Conservation (phyloP, 1,140 invertebrate species). For the Rhagoletis zephyria region DNA sequence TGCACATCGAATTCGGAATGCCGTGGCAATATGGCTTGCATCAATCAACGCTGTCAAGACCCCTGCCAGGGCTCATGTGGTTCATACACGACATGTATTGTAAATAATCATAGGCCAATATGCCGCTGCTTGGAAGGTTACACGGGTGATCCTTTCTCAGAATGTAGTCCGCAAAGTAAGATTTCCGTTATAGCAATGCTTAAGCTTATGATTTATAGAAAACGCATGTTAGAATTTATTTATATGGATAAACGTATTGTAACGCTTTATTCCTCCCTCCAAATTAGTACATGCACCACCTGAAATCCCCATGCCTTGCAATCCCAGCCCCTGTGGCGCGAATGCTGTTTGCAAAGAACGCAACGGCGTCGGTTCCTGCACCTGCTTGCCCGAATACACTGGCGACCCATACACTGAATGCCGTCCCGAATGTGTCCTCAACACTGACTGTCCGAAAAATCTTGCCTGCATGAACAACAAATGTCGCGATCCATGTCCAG, state of each 20-base stretch:
- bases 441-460: constrained; percentile 80
- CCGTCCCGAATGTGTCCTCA: constrained; percentile 82
- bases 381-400: constrained; percentile 81
- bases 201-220: neutral
- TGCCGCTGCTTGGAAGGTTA: constrained; percentile 83
- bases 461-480: constrained; percentile 81
- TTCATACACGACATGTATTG: constrained; percentile 79
- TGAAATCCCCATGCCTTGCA: constrained; percentile 79
- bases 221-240: neutral
- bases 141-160: constrained; percentile 84
- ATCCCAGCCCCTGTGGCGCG: constrained; percentile 84
- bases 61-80: constrained; percentile 86
- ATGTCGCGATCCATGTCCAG: constrained; percentile 82
- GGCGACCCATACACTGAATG: constrained; percentile 84
- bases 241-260: neutral
- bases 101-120: constrained; percentile 83
- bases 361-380: constrained; percentile 83
- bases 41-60: constrained; percentile 82
- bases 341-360: constrained; percentile 86
- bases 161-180: constrained; percentile 76
- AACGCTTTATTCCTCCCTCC: neutral
- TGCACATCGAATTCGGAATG: constrained; percentile 85
- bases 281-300: constrained; percentile 70
- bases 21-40: constrained; percentile 81
- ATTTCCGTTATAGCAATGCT: constrained; percentile 15